Evolutionary conservation across 2,797 vertebrate species (phyloP), one percentile per base, ranked within the genome.

Genomic region (Gallirallus australis): DNA sequence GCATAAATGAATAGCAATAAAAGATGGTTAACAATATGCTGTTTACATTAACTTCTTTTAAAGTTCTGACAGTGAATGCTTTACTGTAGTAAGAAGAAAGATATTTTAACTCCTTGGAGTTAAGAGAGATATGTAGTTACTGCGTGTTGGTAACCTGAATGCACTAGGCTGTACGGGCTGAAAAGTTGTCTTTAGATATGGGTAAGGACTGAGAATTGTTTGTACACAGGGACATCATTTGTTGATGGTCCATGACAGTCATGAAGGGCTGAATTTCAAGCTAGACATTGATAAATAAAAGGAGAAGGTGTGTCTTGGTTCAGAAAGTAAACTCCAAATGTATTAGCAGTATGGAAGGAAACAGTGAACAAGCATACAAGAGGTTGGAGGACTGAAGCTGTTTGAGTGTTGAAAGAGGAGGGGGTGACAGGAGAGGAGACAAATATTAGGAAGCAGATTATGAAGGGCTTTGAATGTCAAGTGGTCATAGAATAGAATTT

Each of bases 401-500:
- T 72, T 87, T 83, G 53, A 60, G 47, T 75, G 35, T 72, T 89
- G 52, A 65, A 83, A 88, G 47, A 72, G 66, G 54, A 76, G 73
- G 8, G 28, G 30, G 14, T 91, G 47, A 65, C 9, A 63, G 64
- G 53, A 89, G 82, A 82, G 45, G 25, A 78, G 66, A 68, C 37
- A 63, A 95, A 54, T 88, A 53, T 81, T 76, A 78, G 70, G 87
- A 96, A 90, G 77, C 25, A 73, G 66, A 56, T 96, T 88, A 61
- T 73, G 87, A 88, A 93, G 89, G 63, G 76, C n/a, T 94, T 93
- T 97, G 93, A 97, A 96, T 96, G 96, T 96, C 95, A 92, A 96
- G 95, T 96, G 91, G 87, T 79, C 85, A 50, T 88, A 91, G 82
- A 94, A 94, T 61, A 25, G 87, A 80, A 82, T 81, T 94, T 93